Evolutionary conservation across 2,888 invertebrate species (phyloP).

Genomic region (Cerastis rubricosa): DNA sequence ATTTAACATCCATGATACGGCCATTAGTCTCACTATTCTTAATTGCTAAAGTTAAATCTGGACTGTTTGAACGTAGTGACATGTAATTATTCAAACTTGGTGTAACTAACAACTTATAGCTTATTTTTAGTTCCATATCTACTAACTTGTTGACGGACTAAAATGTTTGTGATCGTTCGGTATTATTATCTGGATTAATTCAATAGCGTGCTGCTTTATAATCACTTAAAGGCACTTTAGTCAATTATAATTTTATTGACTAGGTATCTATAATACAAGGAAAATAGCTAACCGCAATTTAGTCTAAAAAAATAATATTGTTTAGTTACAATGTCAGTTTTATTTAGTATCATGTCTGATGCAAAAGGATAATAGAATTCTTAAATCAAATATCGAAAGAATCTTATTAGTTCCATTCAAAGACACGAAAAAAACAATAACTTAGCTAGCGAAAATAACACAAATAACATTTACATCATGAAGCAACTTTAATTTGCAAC

Average conservation of each 20-base stretch:
- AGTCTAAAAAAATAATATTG: constrained; percentile 7
- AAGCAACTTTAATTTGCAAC: constrained; percentile 18
- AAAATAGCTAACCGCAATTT: constrained; percentile 49
- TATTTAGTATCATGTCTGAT: constrained; percentile 8
- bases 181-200: constrained; percentile 19
- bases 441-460: constrained; percentile 10
- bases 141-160: constrained; percentile 38
- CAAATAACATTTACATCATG: constrained; percentile 17
- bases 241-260: constrained; percentile 23
- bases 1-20: constrained; percentile 81
- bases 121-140: constrained; percentile 44
- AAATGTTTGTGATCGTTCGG: constrained; percentile 27
- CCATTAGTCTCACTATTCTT: constrained; percentile 81
- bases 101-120: constrained; percentile 51
- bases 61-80: constrained; percentile 73
- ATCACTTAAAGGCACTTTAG: constrained; percentile 16
- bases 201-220: constrained; percentile 7
- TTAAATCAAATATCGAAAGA: neutral
- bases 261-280: constrained; percentile 29
- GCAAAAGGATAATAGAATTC: neutral
- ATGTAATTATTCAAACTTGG: constrained; percentile 68
- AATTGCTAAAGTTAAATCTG: constrained; percentile 79
- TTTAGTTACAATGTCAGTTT: constrained; percentile 3
- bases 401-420: neutral
- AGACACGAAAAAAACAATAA: neutral